Base-by-base conservation (phyloP, 2,888 invertebrate genomes). In the Polymixis lichenea region DNA sequence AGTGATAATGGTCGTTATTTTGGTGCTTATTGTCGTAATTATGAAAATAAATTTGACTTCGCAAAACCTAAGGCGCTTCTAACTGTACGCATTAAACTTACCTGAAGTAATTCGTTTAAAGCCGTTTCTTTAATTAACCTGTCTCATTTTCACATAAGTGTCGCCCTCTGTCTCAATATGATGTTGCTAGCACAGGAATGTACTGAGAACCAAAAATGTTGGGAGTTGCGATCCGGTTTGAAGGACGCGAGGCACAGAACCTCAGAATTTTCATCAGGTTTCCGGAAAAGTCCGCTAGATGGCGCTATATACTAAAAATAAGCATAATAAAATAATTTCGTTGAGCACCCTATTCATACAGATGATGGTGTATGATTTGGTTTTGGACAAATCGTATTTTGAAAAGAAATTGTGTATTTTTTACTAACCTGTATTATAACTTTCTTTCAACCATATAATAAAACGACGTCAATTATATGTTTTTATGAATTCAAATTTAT, bases 261-360 rank as follows among this genome's bases (percentile, higher is more conserved):
- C 15, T 25, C 6, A 6, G 6, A 11, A n/a, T 43, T 55, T 19
- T 9, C 53, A 32, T 19, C 19, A 22, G 19, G 28, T 22, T 75
- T 64, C 49, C 0, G 49, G 71, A 73, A 81, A 84, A 74, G 0
- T 53, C 61, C 19, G 0, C 15, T 58, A 83, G 83, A 77, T 83
- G 73, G 71, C 73, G 53, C 9, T 77, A 2, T 51, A 6, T 49
- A 8, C 7, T 49, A 43, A 66, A 67, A 11, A 32, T n/a, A 32
- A 32, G 17, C 1, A n/a, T 66, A 32, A 9, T 1, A 0, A 11
- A 9, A n/a, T 25, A 0, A 64, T 51, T 51, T 65, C 9, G 32
- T 32, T 17, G 17, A 32, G 17, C 25, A 46, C 0, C 4, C 19
- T 46, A 2, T 28, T 13, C 8, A n/a, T 25, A 66, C 9, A 43